Percentiles rank a stretch among this genome's conserved stretches.
phyloP scores from a whole-genome alignment of 2,797 vertebrate species.

The Acestrorhynchus altus region DNA sequence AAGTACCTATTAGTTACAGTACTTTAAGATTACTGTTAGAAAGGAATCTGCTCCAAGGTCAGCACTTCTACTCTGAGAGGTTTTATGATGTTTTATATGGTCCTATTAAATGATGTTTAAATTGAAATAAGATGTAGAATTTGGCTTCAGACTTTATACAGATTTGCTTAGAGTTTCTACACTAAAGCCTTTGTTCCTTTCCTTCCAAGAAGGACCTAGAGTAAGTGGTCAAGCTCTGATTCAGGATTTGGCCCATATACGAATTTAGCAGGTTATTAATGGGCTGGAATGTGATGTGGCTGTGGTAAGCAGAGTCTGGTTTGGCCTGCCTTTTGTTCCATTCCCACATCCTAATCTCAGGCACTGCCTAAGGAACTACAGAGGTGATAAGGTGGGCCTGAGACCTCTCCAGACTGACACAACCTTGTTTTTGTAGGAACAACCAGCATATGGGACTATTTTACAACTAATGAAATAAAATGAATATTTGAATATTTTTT shows the following conservation, averaged over 20 bases:
- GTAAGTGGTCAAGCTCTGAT: slow-evolving; percentile 23
- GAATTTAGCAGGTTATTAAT: slow-evolving; percentile 3
- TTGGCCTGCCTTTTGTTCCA: slow-evolving; percentile 14
- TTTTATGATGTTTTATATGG: too few species aligned
- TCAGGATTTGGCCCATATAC: background rate
- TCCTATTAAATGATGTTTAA: background rate
- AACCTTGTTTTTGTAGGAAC: slow-evolving; percentile 62
- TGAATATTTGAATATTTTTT: slow-evolving; percentile 69
- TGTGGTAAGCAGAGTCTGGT: slow-evolving; percentile 6
- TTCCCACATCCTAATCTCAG: slow-evolving; percentile 13
- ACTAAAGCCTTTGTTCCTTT: background rate
- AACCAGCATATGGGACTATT: slow-evolving; percentile 64
- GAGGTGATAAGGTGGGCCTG: slow-evolving; percentile 17
- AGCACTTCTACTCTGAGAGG: background rate
- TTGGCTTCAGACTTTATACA: background rate
- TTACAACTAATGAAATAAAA: slow-evolving; percentile 75
- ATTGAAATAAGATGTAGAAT: too few species aligned
- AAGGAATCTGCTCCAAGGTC: background rate
- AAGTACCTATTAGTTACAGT: too few species aligned
- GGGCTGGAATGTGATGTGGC: slow-evolving; percentile 17
- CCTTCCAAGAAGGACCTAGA: background rate
- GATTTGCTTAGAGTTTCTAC: background rate
- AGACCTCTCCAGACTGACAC: slow-evolving; percentile 32
- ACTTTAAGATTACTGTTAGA: background rate
- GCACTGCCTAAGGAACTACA: slow-evolving; percentile 12